Conservation (phyloP, 1,140 invertebrate species). For the Drosophila sp. region DNA sequence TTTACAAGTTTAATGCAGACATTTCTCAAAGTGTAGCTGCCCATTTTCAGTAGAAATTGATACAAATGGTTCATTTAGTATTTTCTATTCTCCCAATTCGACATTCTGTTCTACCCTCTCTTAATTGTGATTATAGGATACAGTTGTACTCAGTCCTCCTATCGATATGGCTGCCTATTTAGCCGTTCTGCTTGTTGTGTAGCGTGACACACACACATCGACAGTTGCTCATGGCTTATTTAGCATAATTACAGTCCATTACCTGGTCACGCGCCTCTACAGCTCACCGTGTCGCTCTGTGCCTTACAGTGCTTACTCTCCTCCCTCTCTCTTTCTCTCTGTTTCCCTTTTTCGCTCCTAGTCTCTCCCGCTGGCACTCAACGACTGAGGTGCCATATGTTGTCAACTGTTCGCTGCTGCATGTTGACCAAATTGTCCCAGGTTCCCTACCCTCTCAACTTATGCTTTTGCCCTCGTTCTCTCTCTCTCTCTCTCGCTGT, state of each 20-base stretch:
- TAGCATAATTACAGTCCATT: slow-evolving; percentile 82
- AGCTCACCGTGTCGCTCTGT: background rate
- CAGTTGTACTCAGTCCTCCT: background rate
- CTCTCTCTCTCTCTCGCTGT: background rate
- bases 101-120: background rate
- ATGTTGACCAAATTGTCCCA: slow-evolving; percentile 58
- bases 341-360: no score
- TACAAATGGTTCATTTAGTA: no score
- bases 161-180: background rate
- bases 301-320: background rate
- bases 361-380: no score
- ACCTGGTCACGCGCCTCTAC: slow-evolving; percentile 72
- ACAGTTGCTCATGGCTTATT: slow-evolving; percentile 75
- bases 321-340: slow-evolving; percentile 1
- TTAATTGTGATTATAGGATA: background rate
- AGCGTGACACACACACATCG: slow-evolving; percentile 44
- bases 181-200: slow-evolving; percentile 13
- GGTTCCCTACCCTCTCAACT: slow-evolving; percentile 1
- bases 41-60: no score
- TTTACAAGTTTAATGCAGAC: no score
- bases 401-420: slow-evolving; percentile 65
- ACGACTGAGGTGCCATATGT: slow-evolving; percentile 69
- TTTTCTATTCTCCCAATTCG: no score
- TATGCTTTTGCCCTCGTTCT: background rate
- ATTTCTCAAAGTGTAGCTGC: no score